Conservation (phyloP, 2,113 vertebrate genomes). For the Macquaria ambigua region DNA sequence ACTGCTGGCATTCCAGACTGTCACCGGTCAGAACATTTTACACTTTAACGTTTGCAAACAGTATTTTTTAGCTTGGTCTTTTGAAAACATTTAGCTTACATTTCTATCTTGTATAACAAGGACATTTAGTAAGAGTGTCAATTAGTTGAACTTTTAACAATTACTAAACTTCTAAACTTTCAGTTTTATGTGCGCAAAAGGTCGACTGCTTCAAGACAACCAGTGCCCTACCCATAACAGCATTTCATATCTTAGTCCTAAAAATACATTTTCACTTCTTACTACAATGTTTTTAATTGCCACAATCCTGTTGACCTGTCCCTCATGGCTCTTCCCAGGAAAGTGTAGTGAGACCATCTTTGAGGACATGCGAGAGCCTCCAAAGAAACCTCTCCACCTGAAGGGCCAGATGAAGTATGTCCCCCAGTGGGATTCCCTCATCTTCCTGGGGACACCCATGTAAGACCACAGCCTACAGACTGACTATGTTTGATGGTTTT, state of each 20-base stretch:
- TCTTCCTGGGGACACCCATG: slow-evolving; percentile 86
- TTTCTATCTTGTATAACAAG: no score
- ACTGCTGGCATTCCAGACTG: slow-evolving; percentile 84
- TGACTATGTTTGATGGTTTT: neutral
- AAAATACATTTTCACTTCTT: neutral
- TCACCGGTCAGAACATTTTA: slow-evolving; percentile 76
- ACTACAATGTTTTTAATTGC: neutral
- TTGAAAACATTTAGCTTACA: neutral
- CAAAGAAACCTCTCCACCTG: slow-evolving; percentile 85
- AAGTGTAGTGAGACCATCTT: slow-evolving; percentile 86
- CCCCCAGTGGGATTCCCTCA: slow-evolving; percentile 86
- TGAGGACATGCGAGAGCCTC: slow-evolving; percentile 83
- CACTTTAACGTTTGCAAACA: neutral
- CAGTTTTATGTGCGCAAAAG: no score
- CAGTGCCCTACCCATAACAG: neutral
- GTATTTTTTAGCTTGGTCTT: neutral
- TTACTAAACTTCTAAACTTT: no score
- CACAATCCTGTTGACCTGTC: neutral
- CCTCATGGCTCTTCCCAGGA: slow-evolving; percentile 58
- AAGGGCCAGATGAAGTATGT: slow-evolving; percentile 88
- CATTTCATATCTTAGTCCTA: neutral
- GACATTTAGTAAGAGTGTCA: no score
- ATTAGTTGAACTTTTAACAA: no score
- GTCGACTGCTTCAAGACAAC: neutral
- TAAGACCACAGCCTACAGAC: slow-evolving; percentile 60